phyloP scores from a whole-genome alignment of 2,113 vertebrate species.

The Chionomys nivalis region DNA sequence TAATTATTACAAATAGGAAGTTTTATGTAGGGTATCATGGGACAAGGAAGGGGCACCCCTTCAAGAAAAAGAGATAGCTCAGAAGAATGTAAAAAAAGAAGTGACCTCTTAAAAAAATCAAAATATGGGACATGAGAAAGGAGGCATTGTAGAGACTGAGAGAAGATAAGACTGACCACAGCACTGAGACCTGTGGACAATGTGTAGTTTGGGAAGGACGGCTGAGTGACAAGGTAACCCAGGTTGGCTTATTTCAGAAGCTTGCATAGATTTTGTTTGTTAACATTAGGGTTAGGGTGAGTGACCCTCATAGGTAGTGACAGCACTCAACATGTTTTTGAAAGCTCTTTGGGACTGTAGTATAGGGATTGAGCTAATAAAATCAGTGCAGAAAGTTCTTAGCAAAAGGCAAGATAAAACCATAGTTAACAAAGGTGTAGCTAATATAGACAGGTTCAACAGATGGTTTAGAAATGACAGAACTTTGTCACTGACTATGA shows the following conservation, averaged over 20 bases:
- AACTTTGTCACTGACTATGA: neutral
- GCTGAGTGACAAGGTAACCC: neutral
- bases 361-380: neutral
- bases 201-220: neutral
- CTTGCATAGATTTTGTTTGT: neutral
- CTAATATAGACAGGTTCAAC: neutral
- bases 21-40: neutral
- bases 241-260: neutral
- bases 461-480: neutral
- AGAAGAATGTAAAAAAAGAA: neutral
- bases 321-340: neutral
- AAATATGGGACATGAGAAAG: neutral
- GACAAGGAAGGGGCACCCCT: neutral
- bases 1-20: neutral
- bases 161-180: neutral
- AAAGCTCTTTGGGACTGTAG: neutral
- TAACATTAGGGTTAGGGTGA: neutral
- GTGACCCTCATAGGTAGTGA: neutral
- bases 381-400: neutral
- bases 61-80: neutral
- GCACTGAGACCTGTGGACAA: neutral
- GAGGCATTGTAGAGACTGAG: neutral
- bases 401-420: neutral
- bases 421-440: neutral
- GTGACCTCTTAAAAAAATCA: neutral